These are phyloP conservation scores for Emys orbicularis DNA, from an alignment of 2,797 vertebrate species.

Conservation along the genomic window DNA sequence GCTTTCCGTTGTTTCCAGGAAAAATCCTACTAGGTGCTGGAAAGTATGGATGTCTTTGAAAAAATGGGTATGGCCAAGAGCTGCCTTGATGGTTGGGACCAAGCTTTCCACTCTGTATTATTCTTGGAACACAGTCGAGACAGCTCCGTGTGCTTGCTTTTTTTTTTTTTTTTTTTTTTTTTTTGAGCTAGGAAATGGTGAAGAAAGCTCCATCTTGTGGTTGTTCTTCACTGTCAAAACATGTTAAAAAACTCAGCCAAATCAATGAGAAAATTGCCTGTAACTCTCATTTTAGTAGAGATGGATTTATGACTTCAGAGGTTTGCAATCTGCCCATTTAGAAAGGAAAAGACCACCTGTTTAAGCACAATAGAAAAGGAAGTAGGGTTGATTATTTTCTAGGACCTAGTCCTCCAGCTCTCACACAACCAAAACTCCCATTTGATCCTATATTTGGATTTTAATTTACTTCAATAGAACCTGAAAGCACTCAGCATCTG, in stretches of 20 bases:
- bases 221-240: slow-evolving; percentile 18
- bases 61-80: not conserved
- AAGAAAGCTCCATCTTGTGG: slow-evolving; percentile 72
- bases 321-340: not conserved
- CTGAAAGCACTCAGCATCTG: not conserved
- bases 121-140: not conserved
- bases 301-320: not conserved
- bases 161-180: not conserved
- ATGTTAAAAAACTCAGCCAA: not conserved
- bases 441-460: not conserved
- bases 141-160: not conserved
- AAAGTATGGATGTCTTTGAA: not conserved
- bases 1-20: accelerated
- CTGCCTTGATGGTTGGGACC: not conserved
- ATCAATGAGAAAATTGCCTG: not conserved
- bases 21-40: not conserved
- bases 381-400: not conserved
- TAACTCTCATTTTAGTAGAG: not conserved
- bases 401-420: not conserved
- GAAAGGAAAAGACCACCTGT: not conserved
- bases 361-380: not conserved
- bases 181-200: not conserved
- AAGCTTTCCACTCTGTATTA: not conserved
- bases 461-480: not conserved
- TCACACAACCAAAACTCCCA: not conserved